Percentiles rank a stretch among this genome's conserved stretches.
phyloP scores from a whole-genome alignment of 1,140 invertebrate species.

The Papilio polyxenes region DNA sequence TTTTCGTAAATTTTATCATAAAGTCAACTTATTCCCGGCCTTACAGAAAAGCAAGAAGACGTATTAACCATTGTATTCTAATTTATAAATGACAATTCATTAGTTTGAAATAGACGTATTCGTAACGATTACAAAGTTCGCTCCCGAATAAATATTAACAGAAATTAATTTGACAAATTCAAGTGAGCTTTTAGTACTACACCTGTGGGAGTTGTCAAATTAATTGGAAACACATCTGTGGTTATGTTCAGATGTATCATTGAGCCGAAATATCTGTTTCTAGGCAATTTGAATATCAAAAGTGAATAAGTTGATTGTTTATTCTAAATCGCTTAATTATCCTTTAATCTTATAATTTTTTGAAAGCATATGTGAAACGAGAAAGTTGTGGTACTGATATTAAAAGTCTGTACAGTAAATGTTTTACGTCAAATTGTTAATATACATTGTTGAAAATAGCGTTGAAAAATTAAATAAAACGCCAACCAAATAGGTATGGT shows the following conservation, averaged over 20 bases:
- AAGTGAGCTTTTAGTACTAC: background rate
- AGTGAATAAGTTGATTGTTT: background rate
- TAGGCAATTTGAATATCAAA: background rate
- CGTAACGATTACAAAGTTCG: background rate
- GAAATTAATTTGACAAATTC: conserved; percentile 29
- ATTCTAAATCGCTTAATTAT: no score
- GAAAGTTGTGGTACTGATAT: no score
- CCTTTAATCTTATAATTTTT: no score
- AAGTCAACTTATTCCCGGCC: no score
- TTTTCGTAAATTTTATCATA: no score
- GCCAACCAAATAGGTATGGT: no score
- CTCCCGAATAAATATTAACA: conserved; percentile 20
- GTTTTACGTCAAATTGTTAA: no score
- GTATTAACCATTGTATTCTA: background rate
- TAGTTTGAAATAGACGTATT: background rate
- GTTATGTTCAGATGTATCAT: conserved; percentile 27
- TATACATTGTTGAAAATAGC: no score
- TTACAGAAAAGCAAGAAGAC: no score
- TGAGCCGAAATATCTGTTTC: background rate
- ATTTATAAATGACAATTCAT: background rate
- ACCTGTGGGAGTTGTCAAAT: conserved; percentile 28
- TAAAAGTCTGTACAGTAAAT: no score
- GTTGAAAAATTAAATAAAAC: no score
- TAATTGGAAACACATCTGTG: conserved; percentile 38
- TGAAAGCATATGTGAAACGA: no score